phyloP scores from a whole-genome alignment of 2,888 invertebrate species.

The Calephelis perditalis region DNA sequence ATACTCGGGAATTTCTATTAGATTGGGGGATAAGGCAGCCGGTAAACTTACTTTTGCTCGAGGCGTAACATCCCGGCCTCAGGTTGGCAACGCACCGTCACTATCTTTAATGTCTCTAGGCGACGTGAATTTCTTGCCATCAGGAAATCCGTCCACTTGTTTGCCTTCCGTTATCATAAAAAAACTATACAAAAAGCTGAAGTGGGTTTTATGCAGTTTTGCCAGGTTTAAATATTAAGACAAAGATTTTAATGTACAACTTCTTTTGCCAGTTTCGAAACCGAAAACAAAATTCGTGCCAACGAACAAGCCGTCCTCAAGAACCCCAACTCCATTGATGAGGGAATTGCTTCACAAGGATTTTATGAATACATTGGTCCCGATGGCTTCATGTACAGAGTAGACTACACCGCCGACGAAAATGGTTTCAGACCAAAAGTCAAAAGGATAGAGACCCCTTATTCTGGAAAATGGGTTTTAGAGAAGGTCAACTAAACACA shows the following conservation, averaged over 20 bases:
- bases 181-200: no score
- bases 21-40: no score
- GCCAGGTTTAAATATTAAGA: no score
- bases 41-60: no score
- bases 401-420: slow-evolving; percentile 74
- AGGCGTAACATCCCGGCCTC: no score
- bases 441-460: slow-evolving; percentile 66
- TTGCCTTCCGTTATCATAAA: no score
- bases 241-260: not conserved
- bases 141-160: no score
- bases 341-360: slow-evolving; percentile 69
- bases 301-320: slow-evolving; percentile 71
- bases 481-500: slow-evolving; percentile 59
- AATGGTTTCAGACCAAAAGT: slow-evolving; percentile 71
- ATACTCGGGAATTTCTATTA: no score
- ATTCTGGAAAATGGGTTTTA: slow-evolving; percentile 69
- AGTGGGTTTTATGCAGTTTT: no score
- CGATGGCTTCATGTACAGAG: slow-evolving; percentile 72
- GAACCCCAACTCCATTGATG: slow-evolving; percentile 67
- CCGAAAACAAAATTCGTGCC: slow-evolving; percentile 74
- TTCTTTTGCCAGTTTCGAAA: slow-evolving; percentile 63
- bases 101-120: no score
- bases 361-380: slow-evolving; percentile 76
- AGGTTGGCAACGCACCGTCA: no score
- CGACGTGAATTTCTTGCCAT: no score